phyloP scores from a whole-genome alignment of 2,113 vertebrate species.

The Callopanchax toddi region DNA sequence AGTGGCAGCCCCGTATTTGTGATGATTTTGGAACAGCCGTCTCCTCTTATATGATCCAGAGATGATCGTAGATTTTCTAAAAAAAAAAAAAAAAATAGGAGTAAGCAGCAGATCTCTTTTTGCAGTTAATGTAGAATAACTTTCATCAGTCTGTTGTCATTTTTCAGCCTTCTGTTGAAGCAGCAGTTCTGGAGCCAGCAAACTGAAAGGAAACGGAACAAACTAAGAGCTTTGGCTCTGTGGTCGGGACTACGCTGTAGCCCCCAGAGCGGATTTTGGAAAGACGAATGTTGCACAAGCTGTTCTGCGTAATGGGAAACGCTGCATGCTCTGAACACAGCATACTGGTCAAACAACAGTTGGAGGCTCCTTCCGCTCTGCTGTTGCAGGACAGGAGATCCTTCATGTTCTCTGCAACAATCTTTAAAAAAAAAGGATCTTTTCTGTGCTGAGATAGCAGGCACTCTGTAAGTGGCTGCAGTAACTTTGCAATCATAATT shows the following conservation, averaged over 20 bases:
- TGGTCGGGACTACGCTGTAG: not conserved
- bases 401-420: not conserved
- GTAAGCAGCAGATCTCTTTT: not conserved
- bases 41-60: not conserved
- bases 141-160: not conserved
- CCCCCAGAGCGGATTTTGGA: not conserved
- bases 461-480: too few relatives aligned
- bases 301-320: not conserved
- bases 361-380: not conserved
- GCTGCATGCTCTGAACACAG: not conserved
- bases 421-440: not conserved
- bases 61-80: not conserved
- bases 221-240: not conserved
- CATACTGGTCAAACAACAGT: slow-evolving; percentile 1
- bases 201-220: not conserved
- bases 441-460: not conserved
- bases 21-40: not conserved
- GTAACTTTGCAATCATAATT: too few relatives aligned
- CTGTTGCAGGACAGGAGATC: too few relatives aligned
- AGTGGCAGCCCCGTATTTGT: not conserved
- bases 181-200: not conserved
- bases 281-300: not conserved
- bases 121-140: not conserved
- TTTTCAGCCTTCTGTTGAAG: not conserved
- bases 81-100: not conserved